Percentiles rank a stretch among this genome's conserved stretches.
These are phyloP conservation scores for Vandiemenella viatica DNA, from an alignment of 2,888 invertebrate genomes.

Conservation along the genomic window DNA sequence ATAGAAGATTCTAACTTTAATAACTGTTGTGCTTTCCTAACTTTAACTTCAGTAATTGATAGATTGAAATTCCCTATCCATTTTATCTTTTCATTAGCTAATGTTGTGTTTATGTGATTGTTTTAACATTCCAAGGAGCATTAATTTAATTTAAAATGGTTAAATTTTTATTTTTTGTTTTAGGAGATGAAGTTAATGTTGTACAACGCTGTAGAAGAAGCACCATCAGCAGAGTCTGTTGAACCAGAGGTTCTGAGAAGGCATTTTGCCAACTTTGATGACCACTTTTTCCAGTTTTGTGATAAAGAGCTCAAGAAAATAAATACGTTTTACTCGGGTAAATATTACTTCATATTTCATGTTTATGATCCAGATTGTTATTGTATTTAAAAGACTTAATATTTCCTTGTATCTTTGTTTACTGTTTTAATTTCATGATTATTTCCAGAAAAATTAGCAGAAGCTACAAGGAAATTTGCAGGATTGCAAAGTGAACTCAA, in stretches of 20 bases:
- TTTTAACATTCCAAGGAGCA: too few species aligned
- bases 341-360: slow-evolving; percentile 14
- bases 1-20: too few species aligned
- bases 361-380: too few species aligned
- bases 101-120: too few species aligned
- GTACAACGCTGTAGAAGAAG: slow-evolving; percentile 79
- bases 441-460: slow-evolving; percentile 79
- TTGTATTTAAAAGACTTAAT: neutral
- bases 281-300: slow-evolving; percentile 87
- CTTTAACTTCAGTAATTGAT: too few species aligned
- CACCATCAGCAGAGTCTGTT: slow-evolving; percentile 79
- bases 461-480: slow-evolving; percentile 89
- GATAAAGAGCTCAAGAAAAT: slow-evolving; percentile 93
- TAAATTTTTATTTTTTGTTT: too few species aligned
- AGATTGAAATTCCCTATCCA: too few species aligned
- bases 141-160: too few species aligned
- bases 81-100: too few species aligned
- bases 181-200: slow-evolving; percentile 94
- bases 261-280: slow-evolving; percentile 87
- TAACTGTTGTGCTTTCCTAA: too few species aligned
- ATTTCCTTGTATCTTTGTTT: slow-evolving; percentile 2
- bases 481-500: slow-evolving; percentile 75
- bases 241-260: slow-evolving; percentile 75
- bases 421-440: neutral
- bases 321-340: slow-evolving; percentile 90